Evolutionary conservation across 2,888 invertebrate species (phyloP).

Genomic region (Urechis unicinctus): DNA sequence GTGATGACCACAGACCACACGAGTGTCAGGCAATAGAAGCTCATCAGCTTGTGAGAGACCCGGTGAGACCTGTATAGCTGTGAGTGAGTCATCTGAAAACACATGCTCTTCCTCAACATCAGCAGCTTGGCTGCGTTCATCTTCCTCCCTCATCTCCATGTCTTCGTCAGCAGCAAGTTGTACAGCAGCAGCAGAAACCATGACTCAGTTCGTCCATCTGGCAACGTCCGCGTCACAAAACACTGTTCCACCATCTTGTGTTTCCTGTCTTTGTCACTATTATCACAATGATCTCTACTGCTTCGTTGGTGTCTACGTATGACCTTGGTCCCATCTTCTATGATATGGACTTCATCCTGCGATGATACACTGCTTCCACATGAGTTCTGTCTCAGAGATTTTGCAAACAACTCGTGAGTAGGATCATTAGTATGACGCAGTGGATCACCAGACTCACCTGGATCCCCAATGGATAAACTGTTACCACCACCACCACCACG

Average conservation of each 20-base stretch:
- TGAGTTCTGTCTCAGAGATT: background rate
- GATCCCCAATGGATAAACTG: background rate
- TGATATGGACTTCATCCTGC: background rate
- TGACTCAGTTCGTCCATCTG: background rate
- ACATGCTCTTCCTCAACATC: background rate
- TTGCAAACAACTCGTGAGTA: background rate
- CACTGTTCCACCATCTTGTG: background rate
- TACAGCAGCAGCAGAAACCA: too few relatives aligned
- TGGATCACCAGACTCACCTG: background rate
- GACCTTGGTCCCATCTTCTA: background rate
- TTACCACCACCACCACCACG: background rate
- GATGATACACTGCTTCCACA: background rate
- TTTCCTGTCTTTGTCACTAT: background rate
- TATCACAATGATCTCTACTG: background rate
- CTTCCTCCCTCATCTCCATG: too few relatives aligned
- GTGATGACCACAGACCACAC: too few relatives aligned
- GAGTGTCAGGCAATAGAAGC: too few relatives aligned
- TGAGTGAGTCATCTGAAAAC: background rate
- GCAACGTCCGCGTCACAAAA: background rate
- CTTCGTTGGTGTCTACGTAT: too few relatives aligned
- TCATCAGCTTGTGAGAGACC: too few relatives aligned
- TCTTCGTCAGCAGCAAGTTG: too few relatives aligned
- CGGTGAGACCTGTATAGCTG: too few relatives aligned
- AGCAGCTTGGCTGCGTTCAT: background rate
- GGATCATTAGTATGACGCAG: background rate